These are phyloP conservation scores for Atta cephalotes DNA, from an alignment of 1,140 invertebrate species.

Conservation along the genomic window DNA sequence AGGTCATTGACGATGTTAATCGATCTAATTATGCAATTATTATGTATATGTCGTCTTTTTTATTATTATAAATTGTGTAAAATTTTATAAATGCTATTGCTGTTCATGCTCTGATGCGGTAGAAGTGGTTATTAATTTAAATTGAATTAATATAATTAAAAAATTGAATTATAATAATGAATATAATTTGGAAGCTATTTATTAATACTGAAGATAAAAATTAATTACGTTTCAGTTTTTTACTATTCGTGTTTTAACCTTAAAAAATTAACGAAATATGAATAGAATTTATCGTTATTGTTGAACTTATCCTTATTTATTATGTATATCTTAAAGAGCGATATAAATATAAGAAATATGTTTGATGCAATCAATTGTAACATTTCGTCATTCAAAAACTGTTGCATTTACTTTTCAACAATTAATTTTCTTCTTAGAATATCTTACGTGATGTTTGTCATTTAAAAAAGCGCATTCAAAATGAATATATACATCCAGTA, in stretches of 20 bases:
- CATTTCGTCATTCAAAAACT: neutral
- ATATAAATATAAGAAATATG: neutral
- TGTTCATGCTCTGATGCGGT: neutral
- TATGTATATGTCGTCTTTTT: neutral
- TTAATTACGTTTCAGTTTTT: neutral
- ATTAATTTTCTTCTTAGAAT: conserved; percentile 14
- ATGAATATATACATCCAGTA: neutral
- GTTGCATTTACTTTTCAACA: neutral
- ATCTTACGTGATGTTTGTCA: neutral
- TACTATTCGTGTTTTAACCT: neutral
- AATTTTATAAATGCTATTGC: neutral
- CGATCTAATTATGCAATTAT: neutral
- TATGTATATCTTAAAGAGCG: neutral
- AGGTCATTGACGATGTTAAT: conserved; percentile 27
- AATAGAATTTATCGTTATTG: neutral
- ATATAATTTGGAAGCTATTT: neutral
- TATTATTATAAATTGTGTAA: neutral
- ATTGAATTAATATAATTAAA: too few relatives aligned
- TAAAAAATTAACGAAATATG: neutral
- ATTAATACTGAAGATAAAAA: neutral
- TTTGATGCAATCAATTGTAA: neutral
- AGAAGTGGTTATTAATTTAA: neutral
- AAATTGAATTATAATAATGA: too few relatives aligned
- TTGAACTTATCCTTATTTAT: neutral
- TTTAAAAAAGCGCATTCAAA: conserved; percentile 10